Conservation (phyloP, 2,113 vertebrate genomes). For the Xyliphius kryptos region DNA sequence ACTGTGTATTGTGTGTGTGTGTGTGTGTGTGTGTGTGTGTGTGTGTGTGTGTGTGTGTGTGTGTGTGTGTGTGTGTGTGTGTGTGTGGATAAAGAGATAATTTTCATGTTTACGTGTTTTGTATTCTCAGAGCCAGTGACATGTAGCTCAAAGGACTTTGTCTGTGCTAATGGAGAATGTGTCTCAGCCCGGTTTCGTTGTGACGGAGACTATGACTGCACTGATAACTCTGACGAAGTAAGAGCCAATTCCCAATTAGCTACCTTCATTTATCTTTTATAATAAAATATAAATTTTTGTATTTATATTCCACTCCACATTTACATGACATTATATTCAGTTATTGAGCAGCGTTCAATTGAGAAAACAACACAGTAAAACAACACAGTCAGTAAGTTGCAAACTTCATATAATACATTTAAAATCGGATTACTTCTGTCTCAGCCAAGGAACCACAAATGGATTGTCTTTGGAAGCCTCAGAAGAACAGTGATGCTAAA, state of each 20-base stretch:
- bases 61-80: conserved; percentile 11
- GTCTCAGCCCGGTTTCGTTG: conserved; percentile 79
- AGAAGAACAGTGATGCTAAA: too few relatives aligned
- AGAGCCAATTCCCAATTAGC: background rate
- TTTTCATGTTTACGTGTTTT: background rate
- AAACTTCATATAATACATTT: too few relatives aligned
- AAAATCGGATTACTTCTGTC: too few relatives aligned
- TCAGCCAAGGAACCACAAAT: too few relatives aligned
- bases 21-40: conserved; percentile 6
- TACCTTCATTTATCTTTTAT: background rate
- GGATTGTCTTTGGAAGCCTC: too few relatives aligned
- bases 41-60: too few relatives aligned
- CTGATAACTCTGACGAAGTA: conserved; percentile 78
- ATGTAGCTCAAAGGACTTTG: conserved; percentile 76
- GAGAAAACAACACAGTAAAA: too few relatives aligned
- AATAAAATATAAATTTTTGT: background rate
- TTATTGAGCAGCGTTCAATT: too few relatives aligned
- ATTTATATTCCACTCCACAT: too few relatives aligned
- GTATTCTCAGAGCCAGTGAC: conserved; percentile 70
- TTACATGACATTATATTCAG: too few relatives aligned
- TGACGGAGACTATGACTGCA: conserved; percentile 82
- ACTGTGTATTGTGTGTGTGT: background rate
- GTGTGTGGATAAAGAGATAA: background rate
- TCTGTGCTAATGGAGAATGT: conserved; percentile 79
- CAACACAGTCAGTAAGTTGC: too few relatives aligned